phyloP scores from a whole-genome alignment of 2,797 vertebrate genomes.

The Odontamblyopus lacepedii region DNA sequence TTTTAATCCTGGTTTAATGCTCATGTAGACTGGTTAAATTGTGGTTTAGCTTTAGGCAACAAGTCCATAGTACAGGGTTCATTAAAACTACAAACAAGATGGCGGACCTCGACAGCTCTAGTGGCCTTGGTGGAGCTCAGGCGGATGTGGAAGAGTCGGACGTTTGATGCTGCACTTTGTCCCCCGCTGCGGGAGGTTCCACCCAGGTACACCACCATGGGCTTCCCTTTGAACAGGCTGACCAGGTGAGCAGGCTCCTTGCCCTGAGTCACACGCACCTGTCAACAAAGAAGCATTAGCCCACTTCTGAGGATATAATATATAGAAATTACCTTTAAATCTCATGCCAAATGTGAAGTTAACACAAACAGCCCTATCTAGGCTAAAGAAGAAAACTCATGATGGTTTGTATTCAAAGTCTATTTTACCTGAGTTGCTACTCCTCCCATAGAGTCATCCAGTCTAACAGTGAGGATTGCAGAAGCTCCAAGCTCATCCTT shows the following conservation, averaged over 20 bases:
- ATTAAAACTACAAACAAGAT: not conserved
- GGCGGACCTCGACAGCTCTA: slow-evolving; percentile 77
- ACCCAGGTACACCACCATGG: slow-evolving; percentile 72
- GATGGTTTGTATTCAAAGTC: too few species aligned
- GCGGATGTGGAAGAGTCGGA: slow-evolving; percentile 78
- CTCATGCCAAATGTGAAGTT: not conserved
- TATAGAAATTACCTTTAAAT: too few species aligned
- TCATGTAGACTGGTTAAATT: too few species aligned
- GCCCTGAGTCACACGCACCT: slow-evolving; percentile 82
- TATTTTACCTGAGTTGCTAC: slow-evolving; percentile 72
- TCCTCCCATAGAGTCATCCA: slow-evolving; percentile 76
- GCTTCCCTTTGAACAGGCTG: slow-evolving; percentile 76
- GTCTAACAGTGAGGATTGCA: slow-evolving; percentile 68
- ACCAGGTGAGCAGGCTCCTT: slow-evolving; percentile 79
- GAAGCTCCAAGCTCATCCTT: slow-evolving; percentile 72
- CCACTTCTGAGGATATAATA: too few species aligned
- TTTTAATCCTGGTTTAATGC: too few species aligned
- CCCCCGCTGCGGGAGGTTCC: slow-evolving; percentile 70
- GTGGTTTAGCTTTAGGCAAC: too few species aligned
- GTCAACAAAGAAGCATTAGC: slow-evolving; percentile 11
- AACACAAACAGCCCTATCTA: not conserved
- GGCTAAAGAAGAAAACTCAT: too few species aligned
- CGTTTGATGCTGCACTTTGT: slow-evolving; percentile 48
- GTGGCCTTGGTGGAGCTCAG: slow-evolving; percentile 65
- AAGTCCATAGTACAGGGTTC: not conserved